Evolutionary conservation across 2,113 vertebrate species (phyloP).

Genomic region (Andinoacara biseriatus): DNA sequence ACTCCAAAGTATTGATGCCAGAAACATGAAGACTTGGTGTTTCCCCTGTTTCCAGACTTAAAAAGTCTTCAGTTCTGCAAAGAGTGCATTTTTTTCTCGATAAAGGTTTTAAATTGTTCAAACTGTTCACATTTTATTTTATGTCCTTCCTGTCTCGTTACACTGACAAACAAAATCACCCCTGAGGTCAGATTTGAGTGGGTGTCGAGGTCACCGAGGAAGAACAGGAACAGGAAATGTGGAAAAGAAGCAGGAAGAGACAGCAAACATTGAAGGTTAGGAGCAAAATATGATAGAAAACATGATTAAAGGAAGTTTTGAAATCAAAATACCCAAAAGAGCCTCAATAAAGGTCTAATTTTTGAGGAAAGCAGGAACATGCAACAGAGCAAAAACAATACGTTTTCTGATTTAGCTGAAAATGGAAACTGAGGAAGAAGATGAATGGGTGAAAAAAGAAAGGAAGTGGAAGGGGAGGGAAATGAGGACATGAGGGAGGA

Average conservation of each 20-base stretch:
- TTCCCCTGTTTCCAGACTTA: too few relatives aligned
- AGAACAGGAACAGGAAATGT: conserved; percentile 35
- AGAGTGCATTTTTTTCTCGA: neutral
- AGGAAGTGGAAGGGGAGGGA: neutral
- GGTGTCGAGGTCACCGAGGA: neutral
- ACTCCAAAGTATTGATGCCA: neutral
- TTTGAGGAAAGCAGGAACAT: neutral
- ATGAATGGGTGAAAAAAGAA: conserved; percentile 10
- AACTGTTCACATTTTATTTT: neutral
- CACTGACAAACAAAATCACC: neutral
- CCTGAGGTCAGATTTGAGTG: neutral
- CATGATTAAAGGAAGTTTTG: conserved; percentile 30
- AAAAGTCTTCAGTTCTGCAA: neutral
- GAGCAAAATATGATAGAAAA: conserved; percentile 31
- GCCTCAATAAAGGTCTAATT: neutral
- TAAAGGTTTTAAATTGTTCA: neutral
- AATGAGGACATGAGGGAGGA: neutral
- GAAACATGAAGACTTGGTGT: neutral
- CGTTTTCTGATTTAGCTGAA: conserved; percentile 11
- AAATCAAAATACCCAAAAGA: conserved; percentile 9
- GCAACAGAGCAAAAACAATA: neutral
- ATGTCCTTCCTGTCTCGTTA: neutral
- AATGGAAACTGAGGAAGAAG: neutral
- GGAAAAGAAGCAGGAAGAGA: conserved; percentile 30
- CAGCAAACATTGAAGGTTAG: conserved; percentile 1